Evolutionary conservation across 64 coral and sea anemone genomes (phyloP), one percentile per base, ranked within the genome.

Genomic region (Montipora capricornis): DNA sequence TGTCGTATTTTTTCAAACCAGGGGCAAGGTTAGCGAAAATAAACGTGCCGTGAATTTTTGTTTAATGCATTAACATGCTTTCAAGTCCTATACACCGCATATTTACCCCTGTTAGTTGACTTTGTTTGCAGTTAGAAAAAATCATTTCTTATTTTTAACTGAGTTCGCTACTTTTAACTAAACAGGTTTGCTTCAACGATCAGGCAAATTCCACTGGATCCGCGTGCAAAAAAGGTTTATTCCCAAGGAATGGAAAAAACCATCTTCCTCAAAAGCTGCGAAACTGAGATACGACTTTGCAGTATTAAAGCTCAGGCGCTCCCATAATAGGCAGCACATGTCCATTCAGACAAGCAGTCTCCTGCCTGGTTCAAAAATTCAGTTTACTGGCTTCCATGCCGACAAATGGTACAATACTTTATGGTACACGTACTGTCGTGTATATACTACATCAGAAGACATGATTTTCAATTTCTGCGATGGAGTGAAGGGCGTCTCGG

Each of bases 331-430:
- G 16, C 84, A 85, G 26, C 76, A 53, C 58, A 93, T 93, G 92
- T 51, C 92, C 10, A 74, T 93, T 19, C 67, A 87, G 68, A 75
- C 60, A 20, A 84, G 79, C 58, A 69, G 44, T 37, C 75, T 93
- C 26, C 47, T 75, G 44, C 85, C 58, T 22, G 92, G 92, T 6
- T 93, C 92, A 16, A 77, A 77, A 70, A 93, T 93, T 77, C 92
- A 81, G 48, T 93, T 93, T 80, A 77, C 85, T 73, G 92, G 92
- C 24, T 93, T 93, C 77, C 92, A 93, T 20, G 75, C 84, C 44
- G 92, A 93, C 49, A 93, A 93, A 76, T 67, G 59, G 84, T 78
- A 67, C 45, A 93, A 93, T 19, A 60, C 92, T 0, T 80, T 93
- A 57, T 93, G 92, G 92, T 58, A 69, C 75, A 84, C 83, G 5